Conservation (phyloP, 2,113 vertebrate species). For the Lamprologus speciosus region DNA sequence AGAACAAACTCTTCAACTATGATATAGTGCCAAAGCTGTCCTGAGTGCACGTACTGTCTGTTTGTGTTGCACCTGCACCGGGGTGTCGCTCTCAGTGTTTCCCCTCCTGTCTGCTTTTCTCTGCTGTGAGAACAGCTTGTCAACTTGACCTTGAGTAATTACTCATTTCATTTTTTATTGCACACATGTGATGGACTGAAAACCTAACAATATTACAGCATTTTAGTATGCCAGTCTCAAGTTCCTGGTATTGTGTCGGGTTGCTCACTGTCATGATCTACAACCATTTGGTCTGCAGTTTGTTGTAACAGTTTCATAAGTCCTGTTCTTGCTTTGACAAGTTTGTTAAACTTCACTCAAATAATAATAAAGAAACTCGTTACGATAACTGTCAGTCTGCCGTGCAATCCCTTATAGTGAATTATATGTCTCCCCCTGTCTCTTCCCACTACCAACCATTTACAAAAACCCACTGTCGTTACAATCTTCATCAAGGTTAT, state of each 20-base stretch:
- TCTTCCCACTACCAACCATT: background rate
- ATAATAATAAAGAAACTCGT: background rate
- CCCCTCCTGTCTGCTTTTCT: background rate
- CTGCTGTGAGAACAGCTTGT: background rate
- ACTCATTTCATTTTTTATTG: background rate
- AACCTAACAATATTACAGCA: background rate
- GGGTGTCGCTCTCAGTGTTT: background rate
- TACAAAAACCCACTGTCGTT: background rate
- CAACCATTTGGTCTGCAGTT: background rate
- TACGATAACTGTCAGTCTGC: background rate
- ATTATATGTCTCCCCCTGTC: background rate
- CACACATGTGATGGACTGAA: background rate
- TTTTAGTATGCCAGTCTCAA: background rate
- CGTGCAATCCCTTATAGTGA: background rate
- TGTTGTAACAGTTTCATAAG: background rate
- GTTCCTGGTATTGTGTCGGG: background rate
- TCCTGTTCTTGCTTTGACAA: background rate
- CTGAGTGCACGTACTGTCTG: background rate
- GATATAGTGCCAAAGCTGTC: conserved; percentile 23
- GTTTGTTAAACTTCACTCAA: background rate
- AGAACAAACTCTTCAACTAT: conserved; percentile 58
- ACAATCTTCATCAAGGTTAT: background rate
- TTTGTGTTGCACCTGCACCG: background rate
- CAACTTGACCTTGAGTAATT: background rate
- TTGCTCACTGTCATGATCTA: background rate